Percentiles rank a stretch among this genome's conserved stretches.
These are phyloP conservation scores for Microcebus lehilahytsara DNA, from an alignment of 2,113 vertebrate species.

Conservation along the genomic window DNA sequence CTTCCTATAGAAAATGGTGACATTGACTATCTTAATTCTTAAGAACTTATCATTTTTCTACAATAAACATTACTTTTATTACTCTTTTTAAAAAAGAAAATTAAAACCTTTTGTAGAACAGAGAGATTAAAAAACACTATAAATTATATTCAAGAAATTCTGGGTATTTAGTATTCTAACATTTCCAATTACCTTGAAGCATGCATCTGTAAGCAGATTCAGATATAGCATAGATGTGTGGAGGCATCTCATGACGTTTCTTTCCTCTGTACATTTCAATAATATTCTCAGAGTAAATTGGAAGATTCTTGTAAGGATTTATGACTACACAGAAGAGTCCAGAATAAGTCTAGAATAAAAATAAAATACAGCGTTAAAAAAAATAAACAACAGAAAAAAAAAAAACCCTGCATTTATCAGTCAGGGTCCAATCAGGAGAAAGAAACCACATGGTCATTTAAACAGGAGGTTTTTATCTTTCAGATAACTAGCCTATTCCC, in stretches of 20 bases:
- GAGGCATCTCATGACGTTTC: conserved; percentile 98
- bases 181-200: conserved; percentile 93
- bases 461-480: neutral
- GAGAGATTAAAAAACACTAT: neutral
- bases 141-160: neutral
- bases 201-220: conserved; percentile 99
- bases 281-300: conserved; percentile 98
- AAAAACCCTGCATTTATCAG: neutral
- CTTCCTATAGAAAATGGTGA: neutral
- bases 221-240: conserved; percentile 98
- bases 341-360: conserved; percentile 92
- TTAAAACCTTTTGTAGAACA: neutral
- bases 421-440: neutral
- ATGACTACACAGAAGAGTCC: conserved; percentile 99
- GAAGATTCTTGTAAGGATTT: conserved; percentile 99
- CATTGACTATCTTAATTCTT: neutral
- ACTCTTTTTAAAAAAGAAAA: neutral
- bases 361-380: conserved; percentile 24
- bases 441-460: neutral
- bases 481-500: neutral
- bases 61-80: neutral
- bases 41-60: conserved; percentile 28
- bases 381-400: neutral
- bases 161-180: too few relatives aligned
- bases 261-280: conserved; percentile 99